phyloP scores from a whole-genome alignment of 92 coral and sea anemone species.

The Isaurus tuberculatus region DNA sequence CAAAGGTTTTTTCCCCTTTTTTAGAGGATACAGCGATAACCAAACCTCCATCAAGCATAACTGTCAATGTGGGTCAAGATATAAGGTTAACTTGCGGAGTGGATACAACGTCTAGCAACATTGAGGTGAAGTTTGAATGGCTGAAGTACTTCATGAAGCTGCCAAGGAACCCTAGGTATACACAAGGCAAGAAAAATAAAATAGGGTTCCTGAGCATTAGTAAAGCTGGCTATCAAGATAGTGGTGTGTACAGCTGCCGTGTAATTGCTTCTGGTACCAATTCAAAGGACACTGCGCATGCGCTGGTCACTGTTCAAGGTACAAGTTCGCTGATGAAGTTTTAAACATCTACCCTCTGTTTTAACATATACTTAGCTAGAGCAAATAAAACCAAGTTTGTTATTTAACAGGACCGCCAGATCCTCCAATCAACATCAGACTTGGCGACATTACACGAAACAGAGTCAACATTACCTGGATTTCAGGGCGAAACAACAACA shows the following conservation, averaged over 20 bases:
- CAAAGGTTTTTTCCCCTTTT: background rate
- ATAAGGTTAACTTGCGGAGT: conserved; percentile 76
- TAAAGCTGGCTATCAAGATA: conserved; percentile 61
- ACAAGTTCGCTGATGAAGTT: background rate
- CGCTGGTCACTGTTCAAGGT: conserved; percentile 78
- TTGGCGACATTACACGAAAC: conserved; percentile 44
- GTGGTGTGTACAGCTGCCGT: conserved; percentile 72
- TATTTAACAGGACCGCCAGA: conserved; percentile 87
- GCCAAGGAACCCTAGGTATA: conserved; percentile 47
- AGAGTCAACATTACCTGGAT: conserved; percentile 86
- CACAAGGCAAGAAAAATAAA: conserved; percentile 52
- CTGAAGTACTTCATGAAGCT: conserved; percentile 50
- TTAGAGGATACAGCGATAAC: conserved; percentile 66
- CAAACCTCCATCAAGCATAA: conserved; percentile 46
- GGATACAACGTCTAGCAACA: conserved; percentile 42
- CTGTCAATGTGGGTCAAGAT: conserved; percentile 61
- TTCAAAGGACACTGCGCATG: conserved; percentile 52
- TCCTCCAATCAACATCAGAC: conserved; percentile 68
- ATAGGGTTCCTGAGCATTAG: conserved; percentile 63
- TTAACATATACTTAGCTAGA: too few relatives aligned
- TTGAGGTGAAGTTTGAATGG: conserved; percentile 80
- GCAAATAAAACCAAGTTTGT: too few relatives aligned
- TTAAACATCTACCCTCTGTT: background rate
- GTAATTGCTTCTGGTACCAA: conserved; percentile 58
- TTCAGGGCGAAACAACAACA: conserved; percentile 68